Conservation (phyloP, 2,797 vertebrate species). For the Amblyraja radiata region DNA sequence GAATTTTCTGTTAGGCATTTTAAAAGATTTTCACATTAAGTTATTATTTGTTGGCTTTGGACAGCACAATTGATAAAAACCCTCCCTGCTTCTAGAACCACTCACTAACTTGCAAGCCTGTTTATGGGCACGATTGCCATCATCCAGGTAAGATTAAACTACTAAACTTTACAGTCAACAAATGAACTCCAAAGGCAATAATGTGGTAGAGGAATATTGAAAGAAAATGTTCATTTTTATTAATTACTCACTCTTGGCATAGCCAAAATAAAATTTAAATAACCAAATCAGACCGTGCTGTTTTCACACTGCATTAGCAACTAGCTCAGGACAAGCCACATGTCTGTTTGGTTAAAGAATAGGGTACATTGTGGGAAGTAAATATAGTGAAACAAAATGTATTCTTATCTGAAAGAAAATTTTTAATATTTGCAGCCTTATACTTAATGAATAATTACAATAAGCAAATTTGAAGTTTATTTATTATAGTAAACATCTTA, state of each 20-base stretch:
- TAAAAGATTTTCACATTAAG: too few relatives aligned
- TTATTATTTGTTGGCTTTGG: background rate
- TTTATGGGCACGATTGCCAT: background rate
- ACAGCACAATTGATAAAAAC: background rate
- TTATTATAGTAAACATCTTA: background rate
- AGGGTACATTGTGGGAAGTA: background rate
- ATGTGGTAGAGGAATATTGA: background rate
- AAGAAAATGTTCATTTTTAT: background rate
- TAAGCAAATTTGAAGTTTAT: background rate
- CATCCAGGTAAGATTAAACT: background rate
- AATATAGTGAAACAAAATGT: background rate
- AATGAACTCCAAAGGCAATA: too few relatives aligned
- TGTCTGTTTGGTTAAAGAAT: background rate
- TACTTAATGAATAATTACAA: background rate
- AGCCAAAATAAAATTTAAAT: background rate
- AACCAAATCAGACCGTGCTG: background rate
- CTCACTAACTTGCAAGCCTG: background rate
- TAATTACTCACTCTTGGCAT: background rate
- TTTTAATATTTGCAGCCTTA: background rate
- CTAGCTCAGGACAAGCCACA: background rate
- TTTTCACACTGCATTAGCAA: background rate
- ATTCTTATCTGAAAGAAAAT: background rate
- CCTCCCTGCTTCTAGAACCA: background rate
- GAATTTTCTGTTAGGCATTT: too few relatives aligned
- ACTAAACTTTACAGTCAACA: background rate